Evolutionary conservation across 2,888 invertebrate species (phyloP), one percentile per base, ranked within the genome.

Genomic region (Lampropteryx suffumata): DNA sequence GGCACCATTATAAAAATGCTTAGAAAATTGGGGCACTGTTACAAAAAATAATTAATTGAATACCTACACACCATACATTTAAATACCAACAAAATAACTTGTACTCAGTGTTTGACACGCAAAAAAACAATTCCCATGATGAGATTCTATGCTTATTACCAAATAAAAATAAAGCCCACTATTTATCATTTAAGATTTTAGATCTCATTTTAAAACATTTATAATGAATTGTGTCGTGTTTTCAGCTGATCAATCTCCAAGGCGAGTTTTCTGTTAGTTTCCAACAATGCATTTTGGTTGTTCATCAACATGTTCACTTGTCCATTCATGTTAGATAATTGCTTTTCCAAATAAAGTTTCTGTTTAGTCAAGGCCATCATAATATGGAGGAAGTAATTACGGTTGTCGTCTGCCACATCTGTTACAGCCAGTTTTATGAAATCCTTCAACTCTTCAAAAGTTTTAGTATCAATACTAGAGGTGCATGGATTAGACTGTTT

Each of bases 281-380:
- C 91, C 24, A 91, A 59, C 51, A 92, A 73, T 39, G 76, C 74
- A 59, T 78, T 82, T 63, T 90, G 88, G 57, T 81, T 84, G 41
- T 82, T 77, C 32, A 76, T 66, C 52, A 89, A 65, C 48, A 65
- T 71, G 39, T 82, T 70, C 50, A 91, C 73, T 59, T 87, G 82
- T 9, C 80, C 76, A 57, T 65, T 77, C 72, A 90, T 74, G 0
- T 59, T 67, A 2, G 67, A 43, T 21, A 91, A 61, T 50, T 90
- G 84, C 49, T 90, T 90, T 53, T 90, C 89, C 37, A 90, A 70
- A 70, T 76, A 89, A 50, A 91, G 55, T 53, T 88, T 85, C 53
- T 90, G 89, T 62, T 90, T 91, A 0, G 90, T 90, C 11, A 90
- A 68, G 21, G 82, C 84, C 85, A 90, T 85, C 83, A 88, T 89